Evolutionary conservation across 2,888 invertebrate species (phyloP), one percentile per base, ranked within the genome.

Genomic region (Mechanitis messenoides): DNA sequence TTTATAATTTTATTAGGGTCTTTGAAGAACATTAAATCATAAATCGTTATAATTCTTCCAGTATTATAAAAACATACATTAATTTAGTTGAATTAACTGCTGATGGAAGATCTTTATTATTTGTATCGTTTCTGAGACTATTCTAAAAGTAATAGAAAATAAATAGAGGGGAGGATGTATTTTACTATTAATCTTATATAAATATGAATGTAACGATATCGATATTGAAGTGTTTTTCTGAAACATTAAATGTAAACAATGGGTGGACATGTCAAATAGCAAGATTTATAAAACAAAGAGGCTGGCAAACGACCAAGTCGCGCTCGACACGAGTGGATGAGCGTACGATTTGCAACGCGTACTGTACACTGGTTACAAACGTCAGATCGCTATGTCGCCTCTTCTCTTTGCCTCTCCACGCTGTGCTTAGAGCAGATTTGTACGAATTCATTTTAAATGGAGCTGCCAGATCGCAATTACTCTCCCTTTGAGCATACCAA

Each of bases 361-460:
- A 71, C 72, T 69, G 67, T 71, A 71, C 73, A 69, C 71, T 69
- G 74, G 61, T 62, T 61, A 63, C 67, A 64, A 65, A 73, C 72
- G 70, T 70, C 70, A 66, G 66, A 68, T 68, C 68, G 66, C 73
- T 71, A 68, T 68, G 66, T 62, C 68, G 59, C 63, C 70, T 68
- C 69, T 63, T 63, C 64, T 73, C 71, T 68, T 61, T 69, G 61
- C 64, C 70, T 69, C 71, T 71, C 75, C 68, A 72, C 73, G 65
- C 69, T 71, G 73, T 76, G 77, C 79, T 81, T 76, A 78, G 77
- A 74, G 74, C 79, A 81, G 81, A 87, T 87, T 86, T 85, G 83
- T 83, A 82, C 80, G 80, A 80, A 83, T 84, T 85, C 87, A 80
- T 85, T 87, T 87, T 82, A 87, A 88, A 88, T 85, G 82, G 83